Percentiles rank a stretch among this genome's conserved stretches.
These are phyloP conservation scores for Elaphurus davidianus DNA, from an alignment of 2,113 vertebrate species.

Conservation along the genomic window DNA sequence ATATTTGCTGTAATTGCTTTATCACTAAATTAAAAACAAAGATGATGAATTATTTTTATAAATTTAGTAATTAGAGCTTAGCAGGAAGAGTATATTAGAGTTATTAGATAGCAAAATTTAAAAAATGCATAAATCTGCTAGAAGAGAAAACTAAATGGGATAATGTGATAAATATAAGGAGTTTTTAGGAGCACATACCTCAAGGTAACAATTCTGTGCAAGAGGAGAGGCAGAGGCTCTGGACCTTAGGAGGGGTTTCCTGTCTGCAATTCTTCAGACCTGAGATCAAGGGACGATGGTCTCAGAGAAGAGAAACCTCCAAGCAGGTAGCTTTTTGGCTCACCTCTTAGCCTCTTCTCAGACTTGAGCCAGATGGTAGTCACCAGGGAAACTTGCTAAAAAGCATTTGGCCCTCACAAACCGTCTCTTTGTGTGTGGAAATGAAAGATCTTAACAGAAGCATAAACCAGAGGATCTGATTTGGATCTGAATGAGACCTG, in stretches of 20 bases:
- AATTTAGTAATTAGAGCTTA: not conserved
- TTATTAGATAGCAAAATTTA: not conserved
- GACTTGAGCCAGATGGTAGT: not conserved
- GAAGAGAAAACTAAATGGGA: not conserved
- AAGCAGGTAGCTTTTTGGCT: not conserved
- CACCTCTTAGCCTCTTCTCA: not conserved
- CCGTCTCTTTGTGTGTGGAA: not conserved
- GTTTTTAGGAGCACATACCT: not conserved
- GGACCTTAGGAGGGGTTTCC: not conserved
- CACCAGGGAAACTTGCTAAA: not conserved
- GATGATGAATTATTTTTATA: not conserved
- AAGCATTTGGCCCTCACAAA: not conserved
- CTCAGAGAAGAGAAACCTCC: not conserved
- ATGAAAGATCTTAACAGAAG: not conserved
- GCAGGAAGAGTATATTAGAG: not conserved
- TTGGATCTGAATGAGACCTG: not conserved
- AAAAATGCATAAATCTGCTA: not conserved
- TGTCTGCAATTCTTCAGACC: not conserved
- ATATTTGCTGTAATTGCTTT: not conserved
- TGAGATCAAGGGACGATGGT: not conserved
- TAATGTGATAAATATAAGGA: not conserved
- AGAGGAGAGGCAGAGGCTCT: not conserved
- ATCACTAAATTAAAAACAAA: not conserved
- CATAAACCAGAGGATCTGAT: not conserved
- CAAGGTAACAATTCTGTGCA: not conserved